Evolutionary conservation across 2,888 invertebrate species (phyloP).

Genomic region (Acronicta alni): DNA sequence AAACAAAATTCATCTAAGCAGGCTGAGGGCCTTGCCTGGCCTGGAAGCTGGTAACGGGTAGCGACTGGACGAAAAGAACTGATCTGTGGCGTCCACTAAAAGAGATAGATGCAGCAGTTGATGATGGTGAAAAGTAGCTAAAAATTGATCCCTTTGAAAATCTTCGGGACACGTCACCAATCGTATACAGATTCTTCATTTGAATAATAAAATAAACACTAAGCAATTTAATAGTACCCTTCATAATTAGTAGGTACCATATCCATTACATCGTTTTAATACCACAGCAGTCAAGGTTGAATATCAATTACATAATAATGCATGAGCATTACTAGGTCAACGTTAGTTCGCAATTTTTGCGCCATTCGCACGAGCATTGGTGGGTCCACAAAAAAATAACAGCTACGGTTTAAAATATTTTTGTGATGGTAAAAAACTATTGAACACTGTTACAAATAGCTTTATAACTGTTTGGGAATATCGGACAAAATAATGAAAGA

Average conservation of each 20-base stretch:
- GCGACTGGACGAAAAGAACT: too few species aligned
- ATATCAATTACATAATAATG: slow-evolving; percentile 39
- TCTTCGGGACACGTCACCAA: too few species aligned
- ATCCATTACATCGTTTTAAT: slow-evolving; percentile 30
- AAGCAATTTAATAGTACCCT: slow-evolving; percentile 10
- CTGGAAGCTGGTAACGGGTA: too few species aligned
- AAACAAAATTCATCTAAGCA: too few species aligned
- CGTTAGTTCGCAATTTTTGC: slow-evolving; percentile 33
- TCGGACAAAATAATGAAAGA: slow-evolving; percentile 42
- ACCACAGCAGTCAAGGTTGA: slow-evolving; percentile 32
- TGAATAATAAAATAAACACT: too few species aligned
- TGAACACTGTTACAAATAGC: slow-evolving; percentile 37
- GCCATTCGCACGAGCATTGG: slow-evolving; percentile 19
- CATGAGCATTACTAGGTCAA: slow-evolving; percentile 30
- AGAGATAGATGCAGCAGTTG: too few species aligned
- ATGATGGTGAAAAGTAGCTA: too few species aligned
- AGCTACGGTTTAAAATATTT: slow-evolving; percentile 26
- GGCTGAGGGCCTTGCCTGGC: too few species aligned
- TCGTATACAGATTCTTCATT: background rate
- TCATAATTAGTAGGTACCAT: slow-evolving; percentile 23
- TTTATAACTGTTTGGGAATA: slow-evolving; percentile 23
- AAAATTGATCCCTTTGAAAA: too few species aligned
- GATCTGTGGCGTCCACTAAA: too few species aligned
- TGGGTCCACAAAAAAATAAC: slow-evolving; percentile 19
- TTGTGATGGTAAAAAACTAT: slow-evolving; percentile 36